Percentiles rank a stretch among this genome's conserved stretches.
Conservation (phyloP, 1,140 invertebrate species). For the Zophobas atratus region DNA sequence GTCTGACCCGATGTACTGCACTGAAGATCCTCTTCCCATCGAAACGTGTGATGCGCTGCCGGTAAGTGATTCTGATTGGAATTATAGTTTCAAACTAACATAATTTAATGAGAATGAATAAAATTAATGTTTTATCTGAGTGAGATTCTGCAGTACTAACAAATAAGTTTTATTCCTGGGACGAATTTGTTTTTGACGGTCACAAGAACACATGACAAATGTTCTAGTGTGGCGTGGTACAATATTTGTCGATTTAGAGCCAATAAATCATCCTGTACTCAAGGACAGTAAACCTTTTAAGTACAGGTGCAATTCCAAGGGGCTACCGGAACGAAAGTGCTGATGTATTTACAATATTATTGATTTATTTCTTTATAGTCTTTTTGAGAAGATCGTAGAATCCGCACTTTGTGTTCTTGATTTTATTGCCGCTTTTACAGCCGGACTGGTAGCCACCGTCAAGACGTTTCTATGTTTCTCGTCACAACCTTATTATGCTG, state of each 20-base stretch:
- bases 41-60: conserved; percentile 67
- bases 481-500: not conserved
- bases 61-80: conserved; percentile 59
- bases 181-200: too few species aligned
- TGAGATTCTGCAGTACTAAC: too few species aligned
- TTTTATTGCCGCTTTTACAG: conserved; percentile 32
- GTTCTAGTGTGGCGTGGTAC: too few species aligned
- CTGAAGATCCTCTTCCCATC: conserved; percentile 65
- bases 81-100: conserved; percentile 11
- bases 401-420: conserved; percentile 34
- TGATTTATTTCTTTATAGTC: conserved; percentile 30
- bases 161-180: too few species aligned
- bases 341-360: conserved; percentile 38
- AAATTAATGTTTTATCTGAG: too few species aligned
- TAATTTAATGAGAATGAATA: not conserved
- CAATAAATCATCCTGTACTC: conserved; percentile 11
- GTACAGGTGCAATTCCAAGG: conserved; percentile 13
- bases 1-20: conserved; percentile 64
- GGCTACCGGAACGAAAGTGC: conserved; percentile 22
- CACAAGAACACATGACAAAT: not conserved
- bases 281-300: conserved; percentile 17
- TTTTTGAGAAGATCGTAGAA: conserved; percentile 3
- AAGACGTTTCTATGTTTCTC: conserved; percentile 4
- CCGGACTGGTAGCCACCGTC: conserved; percentile 28
- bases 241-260: too few species aligned